Evolutionary conservation across 2,113 vertebrate species (phyloP).

Genomic region (Monarcha castaneiventris): DNA sequence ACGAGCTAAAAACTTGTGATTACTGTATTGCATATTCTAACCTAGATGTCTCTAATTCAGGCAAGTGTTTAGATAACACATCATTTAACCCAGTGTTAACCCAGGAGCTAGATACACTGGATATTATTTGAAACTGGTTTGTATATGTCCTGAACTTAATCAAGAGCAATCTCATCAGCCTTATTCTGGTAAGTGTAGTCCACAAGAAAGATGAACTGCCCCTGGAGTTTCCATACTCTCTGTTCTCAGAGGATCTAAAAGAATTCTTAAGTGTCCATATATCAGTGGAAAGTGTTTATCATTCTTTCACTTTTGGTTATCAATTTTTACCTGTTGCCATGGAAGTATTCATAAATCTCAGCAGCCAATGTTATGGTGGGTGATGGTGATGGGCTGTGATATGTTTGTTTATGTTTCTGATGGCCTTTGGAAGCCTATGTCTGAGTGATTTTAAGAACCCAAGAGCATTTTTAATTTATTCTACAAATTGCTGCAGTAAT

Average conservation of each 20-base stretch:
- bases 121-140: not conserved
- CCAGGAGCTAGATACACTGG: not conserved
- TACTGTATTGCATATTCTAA: not conserved
- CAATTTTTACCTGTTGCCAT: not conserved
- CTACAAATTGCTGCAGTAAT: not conserved
- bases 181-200: not conserved
- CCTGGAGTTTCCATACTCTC: not conserved
- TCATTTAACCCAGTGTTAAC: not conserved
- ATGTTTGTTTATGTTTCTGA: constrained; percentile 8
- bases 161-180: not conserved
- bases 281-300: not conserved
- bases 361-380: not conserved
- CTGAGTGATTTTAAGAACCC: not conserved
- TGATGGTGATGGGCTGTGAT: not conserved
- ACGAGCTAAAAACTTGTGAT: not conserved
- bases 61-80: not conserved
- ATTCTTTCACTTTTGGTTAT: not conserved
- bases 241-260: not conserved
- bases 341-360: not conserved
- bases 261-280: not conserved
- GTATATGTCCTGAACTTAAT: not conserved
- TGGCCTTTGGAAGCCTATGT: not conserved
- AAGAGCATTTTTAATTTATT: constrained; percentile 36
- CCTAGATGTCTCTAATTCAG: not conserved
- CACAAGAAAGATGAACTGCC: not conserved